These are phyloP conservation scores for Araneus ventricosus DNA, from an alignment of 1,140 invertebrate genomes.

Conservation along the genomic window DNA sequence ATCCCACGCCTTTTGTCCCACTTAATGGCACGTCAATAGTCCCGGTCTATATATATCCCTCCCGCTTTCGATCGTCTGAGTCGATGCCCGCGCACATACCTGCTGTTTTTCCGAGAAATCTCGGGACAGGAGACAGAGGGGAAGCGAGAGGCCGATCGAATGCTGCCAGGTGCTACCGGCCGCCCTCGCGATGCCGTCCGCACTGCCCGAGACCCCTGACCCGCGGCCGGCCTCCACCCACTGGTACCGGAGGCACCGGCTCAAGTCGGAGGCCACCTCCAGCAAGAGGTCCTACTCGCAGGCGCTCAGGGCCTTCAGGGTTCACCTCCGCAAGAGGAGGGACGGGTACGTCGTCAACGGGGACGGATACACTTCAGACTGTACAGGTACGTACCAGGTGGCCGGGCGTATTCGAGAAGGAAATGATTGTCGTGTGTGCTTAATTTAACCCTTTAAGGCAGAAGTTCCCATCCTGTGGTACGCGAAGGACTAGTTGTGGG, in stretches of 20 bases:
- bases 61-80: constrained; percentile 6
- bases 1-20: constrained; percentile 34
- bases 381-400: constrained; percentile 28
- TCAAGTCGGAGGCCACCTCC: not conserved
- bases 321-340: constrained; percentile 51
- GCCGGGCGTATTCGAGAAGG: no score
- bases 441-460: no score
- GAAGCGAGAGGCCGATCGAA: constrained; percentile 21
- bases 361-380: constrained; percentile 55
- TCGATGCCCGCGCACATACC: not conserved
- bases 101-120: constrained; percentile 7
- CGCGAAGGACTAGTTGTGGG: no score
- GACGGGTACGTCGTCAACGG: constrained; percentile 54
- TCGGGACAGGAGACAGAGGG: not conserved
- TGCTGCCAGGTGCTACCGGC: not conserved
- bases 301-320: constrained; percentile 41
- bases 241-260: not conserved
- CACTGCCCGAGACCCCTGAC: not conserved
- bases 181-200: constrained; percentile 33
- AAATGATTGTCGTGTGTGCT: no score
- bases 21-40: constrained; percentile 41
- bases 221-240: not conserved
- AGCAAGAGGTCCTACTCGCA: constrained; percentile 54
- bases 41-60: constrained; percentile 44
- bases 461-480: no score